phyloP scores from a whole-genome alignment of 2,113 vertebrate genomes.

The Oceanodroma tethys region DNA sequence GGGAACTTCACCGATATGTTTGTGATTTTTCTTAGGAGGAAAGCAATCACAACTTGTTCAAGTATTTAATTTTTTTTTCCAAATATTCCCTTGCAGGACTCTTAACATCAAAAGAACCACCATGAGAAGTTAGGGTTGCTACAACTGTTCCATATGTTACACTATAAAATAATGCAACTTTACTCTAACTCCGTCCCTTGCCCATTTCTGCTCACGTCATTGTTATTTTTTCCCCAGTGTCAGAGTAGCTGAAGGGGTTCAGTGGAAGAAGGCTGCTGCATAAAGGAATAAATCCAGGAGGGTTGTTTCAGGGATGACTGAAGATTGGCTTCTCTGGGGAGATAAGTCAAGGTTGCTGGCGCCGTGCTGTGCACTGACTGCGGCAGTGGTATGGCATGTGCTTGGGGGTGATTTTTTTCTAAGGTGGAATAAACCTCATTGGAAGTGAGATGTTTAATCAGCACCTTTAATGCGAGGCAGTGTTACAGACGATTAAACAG shows the following conservation, averaged over 20 bases:
- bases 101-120: neutral
- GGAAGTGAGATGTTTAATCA: conserved; percentile 22
- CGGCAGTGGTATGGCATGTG: neutral
- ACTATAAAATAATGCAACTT: neutral
- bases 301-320: neutral
- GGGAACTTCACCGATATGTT: neutral
- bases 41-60: neutral
- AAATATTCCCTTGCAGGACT: neutral
- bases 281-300: neutral
- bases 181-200: neutral
- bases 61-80: neutral
- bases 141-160: rapidly evolving
- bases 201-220: neutral
- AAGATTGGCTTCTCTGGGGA: neutral
- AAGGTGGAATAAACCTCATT: neutral
- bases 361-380: neutral
- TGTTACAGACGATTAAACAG: neutral
- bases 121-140: neutral
- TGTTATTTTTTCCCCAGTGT: neutral
- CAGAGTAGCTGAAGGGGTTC: neutral
- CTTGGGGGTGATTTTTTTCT: neutral
- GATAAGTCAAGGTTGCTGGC: rapidly evolving
- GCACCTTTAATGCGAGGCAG: neutral
- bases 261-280: neutral
- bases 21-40: neutral